Evolutionary conservation across 2,797 vertebrate genomes (phyloP).

Genomic region (Micropoecilia bifurca): DNA sequence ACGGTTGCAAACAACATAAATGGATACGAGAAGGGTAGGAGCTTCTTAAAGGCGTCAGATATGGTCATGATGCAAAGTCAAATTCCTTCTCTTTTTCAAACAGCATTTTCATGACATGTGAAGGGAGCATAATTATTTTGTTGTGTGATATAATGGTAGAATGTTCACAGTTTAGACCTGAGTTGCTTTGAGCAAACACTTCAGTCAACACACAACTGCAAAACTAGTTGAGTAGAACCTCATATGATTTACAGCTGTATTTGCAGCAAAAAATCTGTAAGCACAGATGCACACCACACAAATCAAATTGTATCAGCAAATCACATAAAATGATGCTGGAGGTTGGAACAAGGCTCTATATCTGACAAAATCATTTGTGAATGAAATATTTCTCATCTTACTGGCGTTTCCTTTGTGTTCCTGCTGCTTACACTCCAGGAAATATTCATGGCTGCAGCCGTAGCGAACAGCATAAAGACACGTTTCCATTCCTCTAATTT

Average conservation of each 20-base stretch:
- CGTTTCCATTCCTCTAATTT: slow-evolving; percentile 30
- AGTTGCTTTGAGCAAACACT: neutral
- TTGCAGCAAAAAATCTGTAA: neutral
- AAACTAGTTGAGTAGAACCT: no score
- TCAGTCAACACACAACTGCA: neutral
- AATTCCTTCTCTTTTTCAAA: neutral
- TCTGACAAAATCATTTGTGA: neutral
- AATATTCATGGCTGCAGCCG: slow-evolving; percentile 12
- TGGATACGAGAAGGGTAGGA: neutral
- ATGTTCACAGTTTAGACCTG: neutral
- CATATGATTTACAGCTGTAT: neutral
- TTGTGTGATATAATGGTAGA: neutral
- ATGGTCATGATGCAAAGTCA: neutral
- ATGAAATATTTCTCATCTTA: neutral
- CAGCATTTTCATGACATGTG: no score
- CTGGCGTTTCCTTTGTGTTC: slow-evolving; percentile 1
- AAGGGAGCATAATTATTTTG: neutral
- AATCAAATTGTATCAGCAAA: neutral
- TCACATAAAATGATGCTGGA: neutral
- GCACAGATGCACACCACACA: neutral
- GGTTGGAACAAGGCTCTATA: neutral
- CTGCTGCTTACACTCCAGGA: neutral
- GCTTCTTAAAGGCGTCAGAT: neutral
- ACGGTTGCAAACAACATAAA: neutral
- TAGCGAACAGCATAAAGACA: slow-evolving; percentile 10